A percentile compares a stretch with the other conserved stretches of the same genome.
Evolutionary conservation across 2,113 vertebrate species (phyloP).

Genomic region (Ranitomeya variabilis): DNA sequence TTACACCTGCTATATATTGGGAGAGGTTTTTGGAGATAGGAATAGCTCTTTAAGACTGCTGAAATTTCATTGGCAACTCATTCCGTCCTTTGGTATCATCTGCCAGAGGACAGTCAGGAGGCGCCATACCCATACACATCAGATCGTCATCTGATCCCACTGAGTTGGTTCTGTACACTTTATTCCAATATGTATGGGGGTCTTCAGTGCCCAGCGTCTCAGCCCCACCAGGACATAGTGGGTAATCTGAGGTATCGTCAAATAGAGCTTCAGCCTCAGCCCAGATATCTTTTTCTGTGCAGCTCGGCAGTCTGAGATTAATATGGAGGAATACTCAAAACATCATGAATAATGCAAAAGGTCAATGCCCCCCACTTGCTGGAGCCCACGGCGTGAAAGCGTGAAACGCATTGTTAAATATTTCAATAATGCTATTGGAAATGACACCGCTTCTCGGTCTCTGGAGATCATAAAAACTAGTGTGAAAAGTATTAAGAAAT

Average conservation of each 20-base stretch:
- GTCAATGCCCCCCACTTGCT: not conserved
- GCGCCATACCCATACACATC: too few relatives aligned
- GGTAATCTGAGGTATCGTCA: not conserved
- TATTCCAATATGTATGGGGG: too few relatives aligned
- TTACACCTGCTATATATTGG: too few relatives aligned
- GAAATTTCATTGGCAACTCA: too few relatives aligned
- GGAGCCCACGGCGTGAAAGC: not conserved
- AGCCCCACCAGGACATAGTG: too few relatives aligned
- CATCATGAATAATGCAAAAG: slow-evolving; percentile 11
- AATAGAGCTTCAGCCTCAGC: not conserved
- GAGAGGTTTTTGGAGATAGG: too few relatives aligned
- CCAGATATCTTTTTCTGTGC: not conserved
- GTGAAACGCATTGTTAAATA: not conserved
- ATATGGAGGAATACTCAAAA: not conserved
- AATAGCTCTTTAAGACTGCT: too few relatives aligned
- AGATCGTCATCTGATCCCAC: too few relatives aligned
- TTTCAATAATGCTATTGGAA: slow-evolving; percentile 17
- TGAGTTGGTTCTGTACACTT: too few relatives aligned
- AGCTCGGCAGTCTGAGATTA: not conserved
- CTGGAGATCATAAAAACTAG: not conserved
- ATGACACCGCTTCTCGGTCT: not conserved
- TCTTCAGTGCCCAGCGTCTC: too few relatives aligned
- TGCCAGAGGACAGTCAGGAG: too few relatives aligned
- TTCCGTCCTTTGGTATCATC: too few relatives aligned
- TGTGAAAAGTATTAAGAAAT: not conserved